A percentile compares a stretch with the other conserved stretches of the same genome.
phyloP scores from a whole-genome alignment of 2,888 invertebrate species.

The Pristionchus maxplancki region DNA sequence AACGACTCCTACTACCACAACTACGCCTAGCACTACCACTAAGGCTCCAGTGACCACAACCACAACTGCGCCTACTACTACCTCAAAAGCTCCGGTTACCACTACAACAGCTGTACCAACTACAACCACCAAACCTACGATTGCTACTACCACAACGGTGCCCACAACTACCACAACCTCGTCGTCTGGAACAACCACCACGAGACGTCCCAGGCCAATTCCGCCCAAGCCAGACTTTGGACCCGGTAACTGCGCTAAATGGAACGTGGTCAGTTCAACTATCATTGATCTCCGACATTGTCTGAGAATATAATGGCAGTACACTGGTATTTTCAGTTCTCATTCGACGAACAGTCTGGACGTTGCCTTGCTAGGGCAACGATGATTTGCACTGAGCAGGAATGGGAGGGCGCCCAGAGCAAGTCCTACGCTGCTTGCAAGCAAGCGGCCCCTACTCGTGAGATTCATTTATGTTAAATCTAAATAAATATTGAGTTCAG shows the following conservation, averaged over 20 bases:
- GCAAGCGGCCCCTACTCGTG: not conserved
- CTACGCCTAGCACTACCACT: not conserved
- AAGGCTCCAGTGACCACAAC: not conserved
- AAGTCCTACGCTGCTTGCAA: not conserved
- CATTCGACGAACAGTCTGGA: not conserved
- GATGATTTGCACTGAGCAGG: not conserved
- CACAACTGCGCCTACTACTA: not conserved
- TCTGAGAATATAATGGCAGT: too few species aligned
- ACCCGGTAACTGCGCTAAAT: not conserved
- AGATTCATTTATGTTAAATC: not conserved
- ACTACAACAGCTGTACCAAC: not conserved
- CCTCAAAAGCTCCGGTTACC: not conserved
- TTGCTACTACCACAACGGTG: not conserved
- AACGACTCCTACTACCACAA: not conserved
- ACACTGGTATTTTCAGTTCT: not conserved
- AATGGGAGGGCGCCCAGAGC: not conserved
- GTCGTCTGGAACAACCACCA: not conserved
- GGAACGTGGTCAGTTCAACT: not conserved
- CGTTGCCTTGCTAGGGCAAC: not conserved
- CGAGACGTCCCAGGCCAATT: not conserved
- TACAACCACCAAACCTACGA: not conserved
- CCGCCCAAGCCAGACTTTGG: not conserved
- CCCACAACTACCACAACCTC: not conserved
- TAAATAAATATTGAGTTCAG: not conserved
- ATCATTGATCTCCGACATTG: not conserved